phyloP scores from a whole-genome alignment of 2,797 vertebrate species.

The Hirundo rustica region DNA sequence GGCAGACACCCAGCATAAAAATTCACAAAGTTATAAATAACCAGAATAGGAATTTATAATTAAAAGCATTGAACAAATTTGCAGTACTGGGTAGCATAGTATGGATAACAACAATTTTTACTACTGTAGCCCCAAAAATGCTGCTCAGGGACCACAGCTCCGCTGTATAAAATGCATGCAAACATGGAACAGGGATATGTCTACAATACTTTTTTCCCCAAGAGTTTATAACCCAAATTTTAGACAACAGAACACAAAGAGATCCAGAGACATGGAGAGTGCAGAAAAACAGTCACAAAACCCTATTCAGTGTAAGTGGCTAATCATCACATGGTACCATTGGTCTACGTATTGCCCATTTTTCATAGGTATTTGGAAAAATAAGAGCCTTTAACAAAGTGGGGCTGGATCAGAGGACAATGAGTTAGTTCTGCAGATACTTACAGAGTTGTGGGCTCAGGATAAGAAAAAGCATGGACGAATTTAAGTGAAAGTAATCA shows the following conservation, averaged over 20 bases:
- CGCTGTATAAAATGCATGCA: background rate
- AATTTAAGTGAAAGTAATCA: background rate
- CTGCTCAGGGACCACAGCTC: background rate
- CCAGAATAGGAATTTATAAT: constrained; percentile 5
- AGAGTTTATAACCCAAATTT: background rate
- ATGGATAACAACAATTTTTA: background rate
- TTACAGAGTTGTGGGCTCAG: background rate
- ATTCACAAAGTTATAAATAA: constrained; percentile 33
- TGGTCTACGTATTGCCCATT: rapidly evolving
- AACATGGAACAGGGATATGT: background rate
- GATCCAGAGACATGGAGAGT: background rate
- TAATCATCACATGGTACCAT: background rate
- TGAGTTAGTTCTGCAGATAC: background rate
- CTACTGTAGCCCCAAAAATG: background rate
- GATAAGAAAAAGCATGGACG: background rate
- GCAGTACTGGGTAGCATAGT: background rate
- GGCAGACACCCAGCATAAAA: constrained; percentile 54
- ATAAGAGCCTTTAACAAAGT: background rate
- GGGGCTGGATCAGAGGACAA: background rate
- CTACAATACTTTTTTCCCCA: background rate
- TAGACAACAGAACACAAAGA: background rate
- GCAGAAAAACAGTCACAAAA: background rate
- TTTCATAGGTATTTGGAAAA: background rate
- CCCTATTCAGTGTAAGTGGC: background rate
- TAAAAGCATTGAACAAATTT: constrained; percentile 13